Percentiles rank a stretch among this genome's conserved stretches.
Conservation (phyloP, 2,888 invertebrate genomes). For the Euzetes globulus region DNA sequence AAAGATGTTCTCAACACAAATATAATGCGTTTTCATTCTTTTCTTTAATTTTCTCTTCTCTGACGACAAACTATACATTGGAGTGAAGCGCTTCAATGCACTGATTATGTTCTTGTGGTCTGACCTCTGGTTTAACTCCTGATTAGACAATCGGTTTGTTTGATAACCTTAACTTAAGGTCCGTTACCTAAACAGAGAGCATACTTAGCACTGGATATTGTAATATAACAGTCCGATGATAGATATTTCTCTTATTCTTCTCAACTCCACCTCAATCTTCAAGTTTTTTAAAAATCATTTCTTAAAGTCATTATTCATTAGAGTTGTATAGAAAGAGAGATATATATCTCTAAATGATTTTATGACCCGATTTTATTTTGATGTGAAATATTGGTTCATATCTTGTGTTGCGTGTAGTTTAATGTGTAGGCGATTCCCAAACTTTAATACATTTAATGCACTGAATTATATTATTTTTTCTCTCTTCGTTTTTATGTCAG, state of each 20-base stretch:
- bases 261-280: neutral
- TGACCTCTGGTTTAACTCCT: neutral
- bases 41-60: neutral
- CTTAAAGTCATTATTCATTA: neutral
- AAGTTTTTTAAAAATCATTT: neutral
- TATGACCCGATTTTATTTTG: conserved; percentile 7
- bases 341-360: conserved; percentile 5
- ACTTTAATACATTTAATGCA: neutral
- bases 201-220: neutral
- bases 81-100: neutral
- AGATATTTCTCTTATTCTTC: neutral
- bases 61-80: neutral
- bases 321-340: neutral
- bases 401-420: neutral
- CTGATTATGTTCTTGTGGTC: neutral
- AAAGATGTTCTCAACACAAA: neutral
- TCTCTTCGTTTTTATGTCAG: neutral
- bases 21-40: neutral
- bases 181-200: too few relatives aligned
- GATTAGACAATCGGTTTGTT: neutral
- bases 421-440: conserved; percentile 11
- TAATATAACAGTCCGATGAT: neutral
- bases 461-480: neutral
- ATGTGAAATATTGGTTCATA: conserved; percentile 7
- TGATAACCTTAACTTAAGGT: neutral